These are phyloP conservation scores for Julus scandinavius DNA, from an alignment of 2,888 invertebrate species.

Conservation along the genomic window DNA sequence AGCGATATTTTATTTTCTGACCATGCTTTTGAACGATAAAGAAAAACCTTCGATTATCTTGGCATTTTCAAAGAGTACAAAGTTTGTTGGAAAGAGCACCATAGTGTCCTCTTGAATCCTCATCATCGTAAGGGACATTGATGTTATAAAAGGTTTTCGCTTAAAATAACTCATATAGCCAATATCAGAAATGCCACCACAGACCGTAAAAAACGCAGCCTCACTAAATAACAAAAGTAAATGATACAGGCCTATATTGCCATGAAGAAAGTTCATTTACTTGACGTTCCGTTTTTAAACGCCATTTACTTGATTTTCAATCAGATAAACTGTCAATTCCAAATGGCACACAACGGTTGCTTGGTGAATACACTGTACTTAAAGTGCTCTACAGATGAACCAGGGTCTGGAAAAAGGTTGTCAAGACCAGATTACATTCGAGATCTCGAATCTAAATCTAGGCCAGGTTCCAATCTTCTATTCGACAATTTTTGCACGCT, in stretches of 20 bases:
- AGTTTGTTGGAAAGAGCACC: not conserved
- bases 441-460: not conserved
- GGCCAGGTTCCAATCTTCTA: not conserved
- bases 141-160: not conserved
- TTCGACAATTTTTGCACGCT: not conserved
- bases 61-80: not conserved
- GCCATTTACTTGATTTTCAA: slow-evolving; percentile 34
- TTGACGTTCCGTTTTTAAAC: not conserved
- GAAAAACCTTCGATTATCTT: not conserved
- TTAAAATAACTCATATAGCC: slow-evolving; percentile 22
- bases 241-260: not conserved
- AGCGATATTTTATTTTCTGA: not conserved
- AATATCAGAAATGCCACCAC: not conserved
- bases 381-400: slow-evolving; percentile 8
- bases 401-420: not conserved
- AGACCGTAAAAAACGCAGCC: not conserved
- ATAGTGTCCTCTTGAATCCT: not conserved
- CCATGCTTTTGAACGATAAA: not conserved
- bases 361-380: not conserved
- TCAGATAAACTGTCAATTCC: slow-evolving; percentile 15
- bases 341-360: slow-evolving; percentile 3
- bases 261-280: not conserved
- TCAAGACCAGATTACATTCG: slow-evolving; percentile 35
- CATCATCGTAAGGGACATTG: not conserved
- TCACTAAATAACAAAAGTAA: not conserved